A percentile compares a stretch with the other conserved stretches of the same genome.
Evolutionary conservation across 2,888 invertebrate species (phyloP).

Genomic region (Iselma pallidipennis): DNA sequence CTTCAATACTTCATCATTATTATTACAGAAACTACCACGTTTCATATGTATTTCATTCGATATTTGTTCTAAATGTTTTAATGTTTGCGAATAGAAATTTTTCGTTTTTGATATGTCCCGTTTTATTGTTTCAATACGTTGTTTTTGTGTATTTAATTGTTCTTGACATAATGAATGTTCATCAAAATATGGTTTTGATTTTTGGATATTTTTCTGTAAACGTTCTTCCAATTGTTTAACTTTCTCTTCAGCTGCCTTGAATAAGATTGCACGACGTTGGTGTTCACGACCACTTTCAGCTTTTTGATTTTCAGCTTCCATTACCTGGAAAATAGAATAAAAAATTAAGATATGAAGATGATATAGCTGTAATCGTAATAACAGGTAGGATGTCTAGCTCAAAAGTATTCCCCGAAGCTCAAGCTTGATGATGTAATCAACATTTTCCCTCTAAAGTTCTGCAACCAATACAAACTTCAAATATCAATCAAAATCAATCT

Average conservation of each 20-base stretch:
- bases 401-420: too few relatives aligned
- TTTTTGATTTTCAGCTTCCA: conserved; percentile 91
- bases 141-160: conserved; percentile 83
- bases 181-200: conserved; percentile 90
- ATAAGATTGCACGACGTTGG: conserved; percentile 77
- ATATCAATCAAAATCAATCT: too few relatives aligned
- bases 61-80: conserved; percentile 84
- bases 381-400: too few relatives aligned
- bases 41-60: conserved; percentile 87
- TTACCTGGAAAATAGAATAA: conserved; percentile 64
- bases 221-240: conserved; percentile 82
- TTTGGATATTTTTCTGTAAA: conserved; percentile 78
- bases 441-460: too few relatives aligned
- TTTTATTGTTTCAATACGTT: conserved; percentile 80
- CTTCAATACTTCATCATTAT: conserved; percentile 57
- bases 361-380: neutral
- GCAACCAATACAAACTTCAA: too few relatives aligned
- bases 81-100: conserved; percentile 76
- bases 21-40: conserved; percentile 50
- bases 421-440: too few relatives aligned
- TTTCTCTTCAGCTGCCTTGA: conserved; percentile 80
- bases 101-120: conserved; percentile 80
- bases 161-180: conserved; percentile 85
- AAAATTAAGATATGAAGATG: neutral
- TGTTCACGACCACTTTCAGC: conserved; percentile 88